Percentiles rank a stretch among this genome's conserved stretches.
phyloP scores from a whole-genome alignment of 2,888 invertebrate species.

The Silvanus unidentatus region DNA sequence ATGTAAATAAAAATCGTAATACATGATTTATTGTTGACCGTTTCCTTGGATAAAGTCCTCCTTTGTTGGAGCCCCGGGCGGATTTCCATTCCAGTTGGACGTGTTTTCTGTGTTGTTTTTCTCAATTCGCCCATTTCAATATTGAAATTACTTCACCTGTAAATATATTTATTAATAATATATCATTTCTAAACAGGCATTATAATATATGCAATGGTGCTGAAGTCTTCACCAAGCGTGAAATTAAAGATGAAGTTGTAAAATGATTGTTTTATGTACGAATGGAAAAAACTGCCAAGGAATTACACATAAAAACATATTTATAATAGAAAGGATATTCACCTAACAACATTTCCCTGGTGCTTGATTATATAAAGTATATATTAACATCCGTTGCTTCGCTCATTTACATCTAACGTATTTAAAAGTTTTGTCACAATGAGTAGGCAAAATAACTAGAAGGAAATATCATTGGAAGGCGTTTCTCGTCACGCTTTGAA shows the following conservation, averaged over 20 bases:
- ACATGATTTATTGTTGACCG: too few species aligned
- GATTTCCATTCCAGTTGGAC: not conserved
- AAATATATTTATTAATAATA: not conserved
- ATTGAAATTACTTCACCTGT: constrained; percentile 3
- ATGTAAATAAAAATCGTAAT: too few species aligned
- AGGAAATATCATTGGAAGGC: constrained; percentile 15
- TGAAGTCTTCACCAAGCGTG: constrained; percentile 8
- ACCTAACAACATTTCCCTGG: constrained; percentile 8
- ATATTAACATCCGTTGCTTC: constrained; percentile 16
- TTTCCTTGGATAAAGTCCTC: too few species aligned
- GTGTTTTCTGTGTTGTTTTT: not conserved
- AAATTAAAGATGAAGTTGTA: constrained; percentile 12
- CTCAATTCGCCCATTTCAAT: constrained; percentile 1
- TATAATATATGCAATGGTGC: not conserved
- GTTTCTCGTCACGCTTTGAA: constrained; percentile 10
- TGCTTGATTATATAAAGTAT: not conserved
- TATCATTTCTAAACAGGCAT: constrained; percentile 2
- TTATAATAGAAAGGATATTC: constrained; percentile 17
- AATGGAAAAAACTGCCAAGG: not conserved
- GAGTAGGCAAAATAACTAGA: constrained; percentile 16
- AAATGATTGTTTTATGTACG: constrained; percentile 9
- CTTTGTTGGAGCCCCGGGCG: too few species aligned
- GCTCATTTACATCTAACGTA: constrained; percentile 15
- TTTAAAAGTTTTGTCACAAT: constrained; percentile 19
- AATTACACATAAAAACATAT: constrained; percentile 4